Percentiles rank a stretch among this genome's conserved stretches.
Evolutionary conservation across 2,888 invertebrate species (phyloP).

Genomic region (Antitype chi): DNA sequence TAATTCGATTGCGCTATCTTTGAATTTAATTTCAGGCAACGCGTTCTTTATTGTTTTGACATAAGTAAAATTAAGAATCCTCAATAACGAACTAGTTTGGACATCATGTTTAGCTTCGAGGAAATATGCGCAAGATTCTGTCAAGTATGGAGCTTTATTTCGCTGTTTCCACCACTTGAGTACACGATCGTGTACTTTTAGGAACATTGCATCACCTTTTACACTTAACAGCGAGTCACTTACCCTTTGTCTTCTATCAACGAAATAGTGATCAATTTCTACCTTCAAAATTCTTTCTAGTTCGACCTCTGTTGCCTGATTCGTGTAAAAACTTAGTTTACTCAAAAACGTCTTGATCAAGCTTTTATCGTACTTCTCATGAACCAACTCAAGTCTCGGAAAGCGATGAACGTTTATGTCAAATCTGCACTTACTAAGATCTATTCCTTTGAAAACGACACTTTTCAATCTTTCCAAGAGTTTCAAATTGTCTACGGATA

Average conservation of each 20-base stretch:
- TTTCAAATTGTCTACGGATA: constrained; percentile 37
- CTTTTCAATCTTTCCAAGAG: constrained; percentile 41
- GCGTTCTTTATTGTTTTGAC: constrained; percentile 35
- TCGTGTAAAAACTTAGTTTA: constrained; percentile 61
- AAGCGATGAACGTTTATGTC: constrained; percentile 51
- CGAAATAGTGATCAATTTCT: constrained; percentile 51
- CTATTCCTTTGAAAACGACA: constrained; percentile 9
- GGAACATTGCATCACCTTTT: constrained; percentile 60
- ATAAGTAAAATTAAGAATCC: constrained; percentile 42
- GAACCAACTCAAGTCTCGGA: constrained; percentile 48
- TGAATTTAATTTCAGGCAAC: constrained; percentile 30
- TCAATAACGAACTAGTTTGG: constrained; percentile 46
- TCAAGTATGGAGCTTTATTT: constrained; percentile 47
- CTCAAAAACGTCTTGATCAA: constrained; percentile 42
- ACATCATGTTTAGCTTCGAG: constrained; percentile 38
- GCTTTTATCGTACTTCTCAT: constrained; percentile 35
- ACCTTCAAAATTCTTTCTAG: constrained; percentile 60
- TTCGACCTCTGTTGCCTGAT: constrained; percentile 64
- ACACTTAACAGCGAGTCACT: constrained; percentile 32
- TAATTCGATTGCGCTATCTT: constrained; percentile 27
- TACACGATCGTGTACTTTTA: constrained; percentile 60
- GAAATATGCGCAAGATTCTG: constrained; percentile 52
- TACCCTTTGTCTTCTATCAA: constrained; percentile 23
- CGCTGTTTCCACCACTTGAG: constrained; percentile 65
- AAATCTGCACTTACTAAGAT: constrained; percentile 49